Conservation (phyloP, 2,113 vertebrate genomes). For the Mirounga angustirostris region DNA sequence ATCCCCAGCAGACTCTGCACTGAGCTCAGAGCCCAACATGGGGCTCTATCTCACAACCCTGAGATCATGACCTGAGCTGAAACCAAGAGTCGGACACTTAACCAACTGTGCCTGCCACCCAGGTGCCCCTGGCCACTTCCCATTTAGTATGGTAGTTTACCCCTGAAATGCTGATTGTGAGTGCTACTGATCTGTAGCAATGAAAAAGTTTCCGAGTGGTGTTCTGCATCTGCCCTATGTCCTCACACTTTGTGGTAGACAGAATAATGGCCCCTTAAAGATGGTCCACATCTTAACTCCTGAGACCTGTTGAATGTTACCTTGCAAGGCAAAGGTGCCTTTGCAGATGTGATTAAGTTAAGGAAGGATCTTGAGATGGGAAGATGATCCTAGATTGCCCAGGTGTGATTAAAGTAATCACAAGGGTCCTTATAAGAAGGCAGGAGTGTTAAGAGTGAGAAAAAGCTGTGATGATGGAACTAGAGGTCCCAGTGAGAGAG, state of each 20-base stretch:
- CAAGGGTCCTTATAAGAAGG: background rate
- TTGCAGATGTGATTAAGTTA: background rate
- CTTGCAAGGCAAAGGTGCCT: background rate
- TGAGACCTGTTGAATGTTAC: conserved; percentile 7
- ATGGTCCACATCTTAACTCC: background rate
- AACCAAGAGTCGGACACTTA: background rate
- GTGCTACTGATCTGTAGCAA: background rate
- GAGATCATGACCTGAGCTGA: background rate
- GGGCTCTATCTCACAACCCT: background rate
- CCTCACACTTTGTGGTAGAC: background rate
- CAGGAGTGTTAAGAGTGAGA: background rate
- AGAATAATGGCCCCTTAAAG: background rate
- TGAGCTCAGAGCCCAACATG: background rate
- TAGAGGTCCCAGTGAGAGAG: background rate
- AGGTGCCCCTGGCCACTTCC: background rate
- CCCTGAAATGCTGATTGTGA: background rate
- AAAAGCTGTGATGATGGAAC: background rate
- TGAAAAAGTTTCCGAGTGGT: background rate
- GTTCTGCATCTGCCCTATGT: background rate
- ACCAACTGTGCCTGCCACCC: background rate
- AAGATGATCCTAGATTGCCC: background rate
- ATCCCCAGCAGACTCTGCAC: background rate
- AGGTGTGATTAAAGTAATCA: background rate
- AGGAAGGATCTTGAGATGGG: background rate
- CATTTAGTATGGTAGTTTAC: background rate